Evolutionary conservation across 2,113 vertebrate species (phyloP).

Genomic region (Dicentrarchus labrax): DNA sequence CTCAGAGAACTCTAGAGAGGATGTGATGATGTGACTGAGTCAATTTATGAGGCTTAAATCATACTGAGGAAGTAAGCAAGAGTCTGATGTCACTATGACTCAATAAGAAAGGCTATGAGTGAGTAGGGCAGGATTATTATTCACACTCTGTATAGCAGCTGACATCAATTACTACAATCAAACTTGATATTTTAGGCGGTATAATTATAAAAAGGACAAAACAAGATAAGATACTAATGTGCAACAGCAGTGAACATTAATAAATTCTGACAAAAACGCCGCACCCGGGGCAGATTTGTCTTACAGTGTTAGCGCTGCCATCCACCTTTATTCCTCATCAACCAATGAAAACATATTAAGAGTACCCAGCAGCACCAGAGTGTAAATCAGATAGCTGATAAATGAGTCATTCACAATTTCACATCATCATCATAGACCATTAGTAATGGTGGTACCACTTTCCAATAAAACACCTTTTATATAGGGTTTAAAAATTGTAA

Average conservation of each 20-base stretch:
- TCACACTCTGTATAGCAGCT: conserved; percentile 8
- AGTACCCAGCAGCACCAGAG: not conserved
- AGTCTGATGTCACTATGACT: conserved; percentile 49
- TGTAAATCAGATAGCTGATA: not conserved
- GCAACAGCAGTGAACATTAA: not conserved
- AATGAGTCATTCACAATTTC: not conserved
- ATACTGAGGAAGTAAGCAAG: conserved; percentile 47
- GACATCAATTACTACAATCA: conserved; percentile 14
- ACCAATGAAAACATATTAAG: no score
- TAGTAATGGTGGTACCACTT: no score
- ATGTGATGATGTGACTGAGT: conserved; percentile 61
- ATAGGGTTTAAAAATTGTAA: not conserved
- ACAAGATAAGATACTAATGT: not conserved
- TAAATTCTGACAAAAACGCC: not conserved
- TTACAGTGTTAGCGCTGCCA: not conserved
- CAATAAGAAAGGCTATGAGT: conserved; percentile 2
- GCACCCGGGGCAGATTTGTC: not conserved
- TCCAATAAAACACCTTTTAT: not conserved
- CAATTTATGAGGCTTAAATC: conserved; percentile 58
- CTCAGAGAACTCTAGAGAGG: conserved; percentile 55
- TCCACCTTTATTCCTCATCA: no score
- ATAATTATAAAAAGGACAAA: no score
- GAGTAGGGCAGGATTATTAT: conserved; percentile 10
- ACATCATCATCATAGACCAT: not conserved
- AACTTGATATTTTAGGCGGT: not conserved